A percentile compares a stretch with the other conserved stretches of the same genome.
phyloP scores from a whole-genome alignment of 1,140 invertebrate species.

The Sweltsa coloradensis region DNA sequence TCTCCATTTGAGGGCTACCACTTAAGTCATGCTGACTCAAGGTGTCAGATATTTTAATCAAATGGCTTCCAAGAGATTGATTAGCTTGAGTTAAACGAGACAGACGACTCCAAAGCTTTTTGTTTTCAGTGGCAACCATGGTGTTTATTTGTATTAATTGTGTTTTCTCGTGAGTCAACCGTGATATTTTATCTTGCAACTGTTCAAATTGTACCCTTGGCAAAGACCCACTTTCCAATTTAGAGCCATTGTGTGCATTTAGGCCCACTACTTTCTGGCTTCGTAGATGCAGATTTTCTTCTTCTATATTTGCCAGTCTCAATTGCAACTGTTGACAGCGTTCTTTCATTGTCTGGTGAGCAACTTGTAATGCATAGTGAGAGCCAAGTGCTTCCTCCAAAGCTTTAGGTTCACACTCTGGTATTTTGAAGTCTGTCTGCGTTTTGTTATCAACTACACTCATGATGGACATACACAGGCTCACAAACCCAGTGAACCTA shows the following conservation, averaged over 20 bases:
- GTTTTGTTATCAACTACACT: conserved; percentile 3
- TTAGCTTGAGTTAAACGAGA: conserved; percentile 46
- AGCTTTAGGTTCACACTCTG: background rate
- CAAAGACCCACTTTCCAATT: conserved; percentile 4
- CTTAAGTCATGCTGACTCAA: conserved; percentile 1
- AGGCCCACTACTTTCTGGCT: conserved; percentile 32
- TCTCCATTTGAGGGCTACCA: background rate
- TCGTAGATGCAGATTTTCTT: conserved; percentile 55
- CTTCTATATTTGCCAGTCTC: conserved; percentile 50
- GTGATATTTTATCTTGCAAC: conserved; percentile 44
- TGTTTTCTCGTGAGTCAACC: conserved; percentile 56
- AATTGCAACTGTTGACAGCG: conserved; percentile 58
- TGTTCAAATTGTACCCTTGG: conserved; percentile 26
- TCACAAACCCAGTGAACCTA: too few species aligned
- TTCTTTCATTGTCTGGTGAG: conserved; percentile 66
- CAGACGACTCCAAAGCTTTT: conserved; percentile 59
- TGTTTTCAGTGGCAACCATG: conserved; percentile 69
- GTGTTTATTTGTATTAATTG: conserved; percentile 59
- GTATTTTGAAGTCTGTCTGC: background rate
- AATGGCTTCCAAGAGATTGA: conserved; percentile 33
- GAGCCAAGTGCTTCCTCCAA: conserved; percentile 18
- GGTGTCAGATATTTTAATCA: conserved; percentile 37
- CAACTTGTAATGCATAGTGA: conserved; percentile 52
- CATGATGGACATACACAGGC: too few species aligned
- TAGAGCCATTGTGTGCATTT: conserved; percentile 13